phyloP scores from a whole-genome alignment of 2,888 invertebrate genomes.

The Eugnorisma glareosa region DNA sequence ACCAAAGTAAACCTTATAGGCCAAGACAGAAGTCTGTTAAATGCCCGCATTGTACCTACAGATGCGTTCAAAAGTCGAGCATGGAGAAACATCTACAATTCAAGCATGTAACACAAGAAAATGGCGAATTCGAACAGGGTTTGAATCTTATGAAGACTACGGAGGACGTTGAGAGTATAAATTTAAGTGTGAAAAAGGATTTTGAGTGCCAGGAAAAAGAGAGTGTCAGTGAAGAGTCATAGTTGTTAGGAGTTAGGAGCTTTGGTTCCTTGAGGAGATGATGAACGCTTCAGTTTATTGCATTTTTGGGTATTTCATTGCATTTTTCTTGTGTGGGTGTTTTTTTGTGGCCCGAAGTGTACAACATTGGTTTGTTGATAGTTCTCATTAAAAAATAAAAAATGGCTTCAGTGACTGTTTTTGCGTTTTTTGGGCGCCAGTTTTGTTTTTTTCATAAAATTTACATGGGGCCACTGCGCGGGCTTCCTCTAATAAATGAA shows the following conservation, averaged over 20 bases:
- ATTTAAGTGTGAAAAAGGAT: constrained; percentile 81
- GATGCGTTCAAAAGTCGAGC: constrained; percentile 87
- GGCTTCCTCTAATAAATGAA: no score
- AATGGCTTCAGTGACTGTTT: no score
- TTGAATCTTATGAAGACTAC: constrained; percentile 67
- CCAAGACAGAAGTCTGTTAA: constrained; percentile 86
- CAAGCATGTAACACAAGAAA: constrained; percentile 78
- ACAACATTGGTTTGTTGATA: no score
- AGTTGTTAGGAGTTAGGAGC: constrained; percentile 58
- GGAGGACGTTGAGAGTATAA: constrained; percentile 72
- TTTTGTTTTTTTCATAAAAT: no score
- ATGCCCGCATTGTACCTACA: constrained; percentile 84
- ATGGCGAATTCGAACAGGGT: constrained; percentile 62
- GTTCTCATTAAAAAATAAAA: no score
- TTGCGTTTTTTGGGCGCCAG: no score
- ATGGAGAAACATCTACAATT: constrained; percentile 87
- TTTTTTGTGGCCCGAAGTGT: constrained; percentile 19
- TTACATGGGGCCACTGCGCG: no score
- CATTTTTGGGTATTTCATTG: constrained; percentile 3
- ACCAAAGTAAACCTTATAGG: constrained; percentile 82
- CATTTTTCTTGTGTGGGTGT: background rate
- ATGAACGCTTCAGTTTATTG: constrained; percentile 25
- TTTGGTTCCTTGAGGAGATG: constrained; percentile 32
- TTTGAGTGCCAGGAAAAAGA: constrained; percentile 58
- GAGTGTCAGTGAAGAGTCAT: constrained; percentile 56